phyloP scores from a whole-genome alignment of 2,797 vertebrate genomes.

The Myiotriccus ornatus region DNA sequence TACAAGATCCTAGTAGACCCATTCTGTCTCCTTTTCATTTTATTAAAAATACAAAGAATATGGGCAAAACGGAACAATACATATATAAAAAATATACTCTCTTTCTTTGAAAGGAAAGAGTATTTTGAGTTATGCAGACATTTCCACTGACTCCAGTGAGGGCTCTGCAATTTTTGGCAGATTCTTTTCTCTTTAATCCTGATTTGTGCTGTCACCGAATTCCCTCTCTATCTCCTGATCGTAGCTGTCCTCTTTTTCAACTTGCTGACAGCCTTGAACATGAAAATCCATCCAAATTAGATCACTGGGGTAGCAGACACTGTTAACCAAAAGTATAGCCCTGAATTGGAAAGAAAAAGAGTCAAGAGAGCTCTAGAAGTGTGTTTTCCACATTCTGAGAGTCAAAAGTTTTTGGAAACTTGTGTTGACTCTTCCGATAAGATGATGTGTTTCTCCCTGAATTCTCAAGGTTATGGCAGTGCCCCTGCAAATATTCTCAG shows the following conservation, averaged over 20 bases:
- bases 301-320: rapidly evolving
- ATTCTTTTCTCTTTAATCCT: background rate
- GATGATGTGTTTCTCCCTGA: rapidly evolving
- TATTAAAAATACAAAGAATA: background rate
- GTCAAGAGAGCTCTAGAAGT: background rate
- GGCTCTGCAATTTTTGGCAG: background rate
- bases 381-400: background rate
- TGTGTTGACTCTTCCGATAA: background rate
- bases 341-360: background rate
- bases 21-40: background rate
- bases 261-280: background rate
- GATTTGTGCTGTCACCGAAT: background rate
- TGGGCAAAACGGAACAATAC: background rate
- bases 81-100: background rate
- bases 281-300: background rate
- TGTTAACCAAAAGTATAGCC: background rate
- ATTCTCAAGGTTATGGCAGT: background rate
- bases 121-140: background rate
- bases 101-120: background rate
- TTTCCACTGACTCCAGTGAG: background rate
- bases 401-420: background rate
- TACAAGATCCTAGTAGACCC: background rate
- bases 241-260: background rate
- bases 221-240: background rate
- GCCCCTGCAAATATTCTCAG: background rate